Evolutionary conservation across 2,113 vertebrate genomes (phyloP), one percentile per base, ranked within the genome.

Genomic region (Lagopus muta): DNA sequence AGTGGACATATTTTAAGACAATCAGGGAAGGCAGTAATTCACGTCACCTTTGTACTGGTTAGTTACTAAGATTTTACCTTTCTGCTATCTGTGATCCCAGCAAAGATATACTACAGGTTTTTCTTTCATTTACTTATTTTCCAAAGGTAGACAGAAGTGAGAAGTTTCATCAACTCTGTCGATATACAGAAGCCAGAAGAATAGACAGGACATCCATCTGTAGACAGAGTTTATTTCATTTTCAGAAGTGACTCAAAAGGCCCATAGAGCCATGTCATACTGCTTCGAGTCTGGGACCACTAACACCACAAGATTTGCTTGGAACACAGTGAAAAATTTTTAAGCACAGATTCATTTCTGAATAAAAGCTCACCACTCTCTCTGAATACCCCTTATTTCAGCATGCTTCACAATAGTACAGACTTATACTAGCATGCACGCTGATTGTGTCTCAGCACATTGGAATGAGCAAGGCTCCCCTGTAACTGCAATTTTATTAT

Each of bases 401-500:
- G 40, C 45, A 66, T 55, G 50, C 24, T 11, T 7, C 64, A 57
- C 75, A 69, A 14, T 11, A 38, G 16, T 6, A 52, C 27, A 34
- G 64, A 48, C 43, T 55, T 40, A 4, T 36, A 13, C 57, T 50
- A 36, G 52, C 47, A 57, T 43, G 58, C 66, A 89, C 48, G 66
- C 78, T 36, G 61, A 57, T 72, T 66, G 18, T 65, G 84, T 72
- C 77, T 92, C 57, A 65, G 58, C 43, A n/a, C 10, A 89, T 93
- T 57, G 52, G 48, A 86, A 76, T 15, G 30, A 86, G 62, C 58
- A 79, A 79, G 20, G 66, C 54, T 84, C 18, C 27, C 7, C 66
- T 84, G 40, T 60, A 92, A 94, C 66, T 69, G 58, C 62, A 79
- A 27, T 67, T 90, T 81, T 86, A 84, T 73, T 86, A 84, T 54